Base-by-base conservation (phyloP, 2,888 invertebrate species). In the Cylloceria caligata region DNA sequence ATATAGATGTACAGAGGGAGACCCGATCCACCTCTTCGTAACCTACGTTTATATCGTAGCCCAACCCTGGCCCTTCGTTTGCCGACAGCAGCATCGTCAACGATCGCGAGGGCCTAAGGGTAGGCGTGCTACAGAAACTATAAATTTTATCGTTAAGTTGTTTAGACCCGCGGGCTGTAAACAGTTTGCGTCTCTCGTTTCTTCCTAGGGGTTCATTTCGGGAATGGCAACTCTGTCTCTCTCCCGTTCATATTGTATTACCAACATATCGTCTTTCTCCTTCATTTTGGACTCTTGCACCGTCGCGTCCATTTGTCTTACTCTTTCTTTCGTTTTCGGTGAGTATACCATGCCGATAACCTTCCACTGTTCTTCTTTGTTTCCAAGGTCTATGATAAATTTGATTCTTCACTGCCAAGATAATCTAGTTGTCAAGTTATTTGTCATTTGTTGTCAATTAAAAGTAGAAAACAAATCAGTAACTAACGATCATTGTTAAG, bases 141-240 rank as follows among this genome's bases (percentile, higher is more conserved):
- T 92, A 92, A 92, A 92, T 92, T 92, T 92, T 90, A 89, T 92
- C 92, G 91, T 92, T 92, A 92, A 92, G 92, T 92, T 92, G 92
- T 92, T 92, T 92, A 92, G 92, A 90, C 89, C 87, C 88, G 88
- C 86, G 89, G 89, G 87, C 89, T 90, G 90, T 90, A 91, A 92
- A 91, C 91, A 89, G 88, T 88, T 89, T 80, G 85, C 84, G 39
- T 76, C 34, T 80, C 80, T 76, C 72, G 65, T 64, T 27, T 36
- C 77, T 65, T 84, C 71, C 84, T 77, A 71, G 74, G 87, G 87
- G 87, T 90, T 89, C 88, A 90, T 90, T 89, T 87, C 87, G 86
- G 84, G 52, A 64, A 62, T 75, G 47, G 65, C 55, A 87, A 86
- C 88, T 87, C 24, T 62, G 34, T 75, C 74, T 36, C 80, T 74